Conservation (phyloP, 2,888 invertebrate species). For the Agriotes lineatus region DNA sequence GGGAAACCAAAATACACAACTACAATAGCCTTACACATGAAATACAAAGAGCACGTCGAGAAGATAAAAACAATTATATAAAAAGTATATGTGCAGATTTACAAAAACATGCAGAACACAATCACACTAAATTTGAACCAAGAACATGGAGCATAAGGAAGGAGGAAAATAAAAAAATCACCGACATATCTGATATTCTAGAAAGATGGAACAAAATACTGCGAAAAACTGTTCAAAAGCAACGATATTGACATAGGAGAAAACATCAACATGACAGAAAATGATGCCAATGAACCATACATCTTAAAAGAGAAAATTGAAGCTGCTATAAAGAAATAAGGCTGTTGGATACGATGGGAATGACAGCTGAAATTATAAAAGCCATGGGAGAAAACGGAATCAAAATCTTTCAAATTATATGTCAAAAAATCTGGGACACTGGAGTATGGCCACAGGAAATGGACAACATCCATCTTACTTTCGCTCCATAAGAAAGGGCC, state of each 20-base stretch:
- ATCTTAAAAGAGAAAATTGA: neutral
- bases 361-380: neutral
- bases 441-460: neutral
- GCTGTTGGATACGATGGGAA: neutral
- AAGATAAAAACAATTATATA: neutral
- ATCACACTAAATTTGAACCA: conserved; percentile 9
- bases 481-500: neutral
- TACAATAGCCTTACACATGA: neutral
- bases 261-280: neutral
- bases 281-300: neutral
- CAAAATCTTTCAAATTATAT: neutral
- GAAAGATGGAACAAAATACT: conserved; percentile 21
- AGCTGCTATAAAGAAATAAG: no score
- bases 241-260: neutral
- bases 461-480: neutral
- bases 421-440: neutral
- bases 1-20: neutral
- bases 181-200: neutral
- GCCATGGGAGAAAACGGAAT: neutral
- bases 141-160: conserved; percentile 11
- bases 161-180: neutral
- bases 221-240: conserved; percentile 21
- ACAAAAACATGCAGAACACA: neutral
- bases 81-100: neutral
- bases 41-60: neutral